A percentile compares a stretch with the other conserved stretches of the same genome.
phyloP scores from a whole-genome alignment of 1,140 invertebrate species.

The Neodiprion virginianus region DNA sequence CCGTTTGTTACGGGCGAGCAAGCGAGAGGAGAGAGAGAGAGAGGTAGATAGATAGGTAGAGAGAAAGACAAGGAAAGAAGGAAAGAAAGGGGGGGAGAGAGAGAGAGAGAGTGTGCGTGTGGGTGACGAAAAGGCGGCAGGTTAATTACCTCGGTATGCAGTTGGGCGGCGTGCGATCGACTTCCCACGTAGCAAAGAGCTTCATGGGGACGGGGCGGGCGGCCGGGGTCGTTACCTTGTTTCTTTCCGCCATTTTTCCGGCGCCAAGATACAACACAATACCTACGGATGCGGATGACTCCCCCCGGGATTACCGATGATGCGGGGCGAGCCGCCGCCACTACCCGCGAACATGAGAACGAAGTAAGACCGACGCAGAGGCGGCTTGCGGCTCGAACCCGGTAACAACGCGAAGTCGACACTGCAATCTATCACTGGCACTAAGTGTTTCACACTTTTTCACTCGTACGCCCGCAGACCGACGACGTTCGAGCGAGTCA shows the following conservation, averaged over 20 bases:
- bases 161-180: slow-evolving; percentile 94
- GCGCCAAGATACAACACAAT: slow-evolving; percentile 8
- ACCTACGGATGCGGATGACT: no score
- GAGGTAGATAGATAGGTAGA: background rate
- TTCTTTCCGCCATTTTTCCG: slow-evolving; percentile 64
- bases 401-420: no score
- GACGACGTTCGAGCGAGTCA: no score
- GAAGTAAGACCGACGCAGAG: no score
- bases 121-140: no score
- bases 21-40: background rate
- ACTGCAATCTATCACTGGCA: no score
- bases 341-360: no score
- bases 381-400: no score
- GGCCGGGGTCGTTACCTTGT: slow-evolving; percentile 54
- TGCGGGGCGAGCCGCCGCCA: no score
- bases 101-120: background rate
- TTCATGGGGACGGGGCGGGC: slow-evolving; percentile 94
- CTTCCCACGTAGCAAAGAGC: slow-evolving; percentile 97
- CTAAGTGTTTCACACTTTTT: no score
- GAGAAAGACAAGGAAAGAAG: background rate
- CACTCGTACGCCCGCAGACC: no score
- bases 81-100: background rate
- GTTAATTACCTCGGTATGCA: slow-evolving; percentile 89
- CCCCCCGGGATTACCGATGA: no score
- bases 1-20: background rate